Conservation (phyloP, 2,888 invertebrate species). For the Beris morrisii region DNA sequence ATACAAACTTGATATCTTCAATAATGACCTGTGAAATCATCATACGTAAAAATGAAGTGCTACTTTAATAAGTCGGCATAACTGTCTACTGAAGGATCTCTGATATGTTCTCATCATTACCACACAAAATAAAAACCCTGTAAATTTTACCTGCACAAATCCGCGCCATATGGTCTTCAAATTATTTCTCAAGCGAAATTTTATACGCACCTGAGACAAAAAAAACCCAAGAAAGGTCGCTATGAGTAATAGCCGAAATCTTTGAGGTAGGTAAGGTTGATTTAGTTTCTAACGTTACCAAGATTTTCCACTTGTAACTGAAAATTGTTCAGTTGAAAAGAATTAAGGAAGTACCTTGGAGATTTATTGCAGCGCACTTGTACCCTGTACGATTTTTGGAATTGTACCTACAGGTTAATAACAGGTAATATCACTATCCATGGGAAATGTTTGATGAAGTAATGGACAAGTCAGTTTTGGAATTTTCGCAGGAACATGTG, state of each 20-base stretch:
- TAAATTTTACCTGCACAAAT: conserved; percentile 1
- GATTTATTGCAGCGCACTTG: conserved; percentile 27
- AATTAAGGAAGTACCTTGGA: background rate
- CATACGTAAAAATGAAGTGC: conserved; percentile 17
- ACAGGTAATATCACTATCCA: no score
- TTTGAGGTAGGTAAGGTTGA: conserved; percentile 25
- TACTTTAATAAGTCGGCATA: conserved; percentile 25
- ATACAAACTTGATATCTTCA: conserved; percentile 6
- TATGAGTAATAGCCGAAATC: conserved; percentile 9
- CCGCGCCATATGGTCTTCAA: conserved; percentile 27
- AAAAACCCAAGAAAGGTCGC: background rate
- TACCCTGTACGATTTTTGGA: background rate
- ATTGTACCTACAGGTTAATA: conserved; percentile 1
- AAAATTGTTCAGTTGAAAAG: conserved; percentile 23
- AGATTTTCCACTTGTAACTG: conserved; percentile 24
- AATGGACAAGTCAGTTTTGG: background rate
- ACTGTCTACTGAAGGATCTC: conserved; percentile 10
- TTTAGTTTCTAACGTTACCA: background rate
- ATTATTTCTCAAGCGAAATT: conserved; percentile 19
- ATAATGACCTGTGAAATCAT: conserved; percentile 10
- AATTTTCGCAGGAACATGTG: no score
- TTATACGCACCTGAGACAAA: background rate
- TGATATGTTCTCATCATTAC: no score
- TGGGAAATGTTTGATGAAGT: background rate
- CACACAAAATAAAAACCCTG: no score